Evolutionary conservation across 2,113 vertebrate genomes (phyloP), one percentile per base, ranked within the genome.

Genomic region (Gobius niger): DNA sequence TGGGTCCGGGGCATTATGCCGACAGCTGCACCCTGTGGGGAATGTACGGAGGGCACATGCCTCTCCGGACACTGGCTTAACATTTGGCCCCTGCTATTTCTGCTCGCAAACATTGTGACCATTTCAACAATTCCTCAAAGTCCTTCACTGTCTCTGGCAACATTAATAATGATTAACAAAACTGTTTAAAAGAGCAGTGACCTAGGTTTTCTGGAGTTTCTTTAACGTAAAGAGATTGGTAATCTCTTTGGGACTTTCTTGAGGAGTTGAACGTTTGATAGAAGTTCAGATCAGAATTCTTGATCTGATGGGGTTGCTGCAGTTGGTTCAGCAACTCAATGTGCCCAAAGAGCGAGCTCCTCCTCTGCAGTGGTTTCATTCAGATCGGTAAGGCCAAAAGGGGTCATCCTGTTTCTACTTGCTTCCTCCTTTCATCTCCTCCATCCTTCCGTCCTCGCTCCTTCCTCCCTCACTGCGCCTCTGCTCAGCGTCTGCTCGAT

Each of bases 21-120:
- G 89, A 92, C 90, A 91, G 90, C 89, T 92, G 90, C 84, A 78
- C 80, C 76, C 86, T 87, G 89, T 73, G 78, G 79, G 84, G 80
- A 90, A 85, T 91, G 90, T 88, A 88, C 83, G 88, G 73, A 9
- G 51, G 67, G 85, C 91, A 92, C 90, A 92, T 93, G 90, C 90
- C 83, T 72, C 84, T 73, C 71, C 71, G 52, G 87, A 85, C 83
- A 78, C 78, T 11, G 74, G 81, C 72, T 87, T 74, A 80, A 78
- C 86, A 83, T 89, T 89, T 91, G 86, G 78, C 79, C 8, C 7
- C 49, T 56, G 87, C 85, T 91, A 89, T 90, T 91, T 89, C 70
- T 82, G 83, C 82, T 63, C 44, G 40, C 12, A 53, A 63, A 56
- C 75, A 86, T 74, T 79, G 74, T 59, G 67, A 67, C 64, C 70